phyloP scores from a whole-genome alignment of 1,140 invertebrate genomes.

The Drosophila suzukii region DNA sequence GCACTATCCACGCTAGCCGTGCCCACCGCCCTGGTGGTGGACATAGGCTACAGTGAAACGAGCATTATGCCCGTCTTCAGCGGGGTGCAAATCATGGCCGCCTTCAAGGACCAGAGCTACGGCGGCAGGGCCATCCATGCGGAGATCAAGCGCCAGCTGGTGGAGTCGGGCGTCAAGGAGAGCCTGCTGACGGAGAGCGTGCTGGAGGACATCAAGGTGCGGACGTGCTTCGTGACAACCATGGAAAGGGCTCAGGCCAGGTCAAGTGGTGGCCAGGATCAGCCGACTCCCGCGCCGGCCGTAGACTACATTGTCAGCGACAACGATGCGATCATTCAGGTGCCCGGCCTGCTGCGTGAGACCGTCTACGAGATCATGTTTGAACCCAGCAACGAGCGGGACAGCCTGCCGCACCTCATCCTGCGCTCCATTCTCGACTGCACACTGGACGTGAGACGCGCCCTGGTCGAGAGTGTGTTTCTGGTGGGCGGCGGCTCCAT shows the following conservation, averaged over 20 bases:
- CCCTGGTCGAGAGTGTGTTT: conserved; percentile 92
- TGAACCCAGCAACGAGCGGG: conserved; percentile 92
- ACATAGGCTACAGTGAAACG: conserved; percentile 94
- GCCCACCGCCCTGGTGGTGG: conserved; percentile 92
- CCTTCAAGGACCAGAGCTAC: conserved; percentile 91
- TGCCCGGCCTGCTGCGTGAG: conserved; percentile 91
- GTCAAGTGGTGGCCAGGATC: conserved; percentile 84
- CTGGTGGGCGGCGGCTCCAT: conserved; percentile 94
- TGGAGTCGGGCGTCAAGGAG: conserved; percentile 84
- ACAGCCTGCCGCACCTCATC: conserved; percentile 93
- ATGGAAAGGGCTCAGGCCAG: conserved; percentile 88
- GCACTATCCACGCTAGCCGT: conserved; percentile 91
- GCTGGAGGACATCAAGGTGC: conserved; percentile 90
- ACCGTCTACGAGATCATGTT: conserved; percentile 93
- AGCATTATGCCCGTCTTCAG: conserved; percentile 93
- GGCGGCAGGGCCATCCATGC: conserved; percentile 89
- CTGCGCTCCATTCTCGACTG: conserved; percentile 92
- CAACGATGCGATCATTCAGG: conserved; percentile 86
- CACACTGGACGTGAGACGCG: conserved; percentile 90
- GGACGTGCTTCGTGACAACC: conserved; percentile 93
- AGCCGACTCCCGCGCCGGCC: conserved; percentile 86
- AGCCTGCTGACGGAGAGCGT: conserved; percentile 85
- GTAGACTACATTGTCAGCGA: conserved; percentile 90
- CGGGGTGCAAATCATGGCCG: conserved; percentile 92
- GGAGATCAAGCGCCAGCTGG: conserved; percentile 85